Evolutionary conservation across 1,140 invertebrate genomes (phyloP).

Genomic region (Lordiphosa collinella): DNA sequence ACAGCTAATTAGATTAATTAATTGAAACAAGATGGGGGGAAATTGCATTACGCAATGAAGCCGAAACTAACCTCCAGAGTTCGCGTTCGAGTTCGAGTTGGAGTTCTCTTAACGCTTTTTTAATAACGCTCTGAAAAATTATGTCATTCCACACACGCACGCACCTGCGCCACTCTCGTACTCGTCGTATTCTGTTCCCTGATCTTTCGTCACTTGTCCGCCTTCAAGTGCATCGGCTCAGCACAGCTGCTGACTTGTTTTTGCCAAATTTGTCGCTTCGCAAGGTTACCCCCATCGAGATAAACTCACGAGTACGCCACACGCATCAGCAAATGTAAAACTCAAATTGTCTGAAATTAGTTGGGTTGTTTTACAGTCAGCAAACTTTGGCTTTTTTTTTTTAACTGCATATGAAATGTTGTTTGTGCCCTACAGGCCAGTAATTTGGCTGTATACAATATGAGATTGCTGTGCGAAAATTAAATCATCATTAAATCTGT

Average conservation of each 20-base stretch:
- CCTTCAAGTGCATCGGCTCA: constrained; percentile 49
- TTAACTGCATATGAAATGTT: constrained; percentile 41
- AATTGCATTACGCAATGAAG: neutral
- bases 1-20: constrained; percentile 56
- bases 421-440: constrained; percentile 34
- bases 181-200: constrained; percentile 7
- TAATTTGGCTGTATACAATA: constrained; percentile 30
- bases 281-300: constrained; percentile 48
- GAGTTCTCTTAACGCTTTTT: constrained; percentile 54
- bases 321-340: constrained; percentile 11
- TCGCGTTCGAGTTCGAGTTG: constrained; percentile 11
- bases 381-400: constrained; percentile 20
- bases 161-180: constrained; percentile 1
- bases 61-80: constrained; percentile 1
- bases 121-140: constrained; percentile 36
- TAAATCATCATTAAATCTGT: constrained; percentile 72
- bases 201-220: constrained; percentile 49
- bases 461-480: constrained; percentile 45
- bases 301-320: neutral
- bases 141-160: constrained; percentile 31
- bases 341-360: constrained; percentile 57
- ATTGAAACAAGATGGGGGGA: constrained; percentile 37
- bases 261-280: constrained; percentile 67
- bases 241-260: constrained; percentile 53
- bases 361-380: constrained; percentile 34